These are phyloP conservation scores for Spongilla lacustris DNA, from an alignment of 37 sponge, comb jelly and placozoan species.

Conservation along the genomic window DNA sequence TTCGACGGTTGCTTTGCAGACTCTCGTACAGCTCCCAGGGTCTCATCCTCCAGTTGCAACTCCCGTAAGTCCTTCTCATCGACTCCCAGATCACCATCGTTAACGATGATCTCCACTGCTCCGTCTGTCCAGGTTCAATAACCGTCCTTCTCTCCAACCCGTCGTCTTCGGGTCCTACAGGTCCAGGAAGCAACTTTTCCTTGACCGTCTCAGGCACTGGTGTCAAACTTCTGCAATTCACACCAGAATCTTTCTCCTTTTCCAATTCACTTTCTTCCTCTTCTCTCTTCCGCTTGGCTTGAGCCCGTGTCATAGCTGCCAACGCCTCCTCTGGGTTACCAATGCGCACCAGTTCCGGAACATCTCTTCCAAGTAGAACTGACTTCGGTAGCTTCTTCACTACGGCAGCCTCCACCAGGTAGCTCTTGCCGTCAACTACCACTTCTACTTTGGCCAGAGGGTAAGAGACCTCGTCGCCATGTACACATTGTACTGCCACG, in stretches of 20 bases:
- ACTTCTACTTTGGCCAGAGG: slow-evolving; percentile 37
- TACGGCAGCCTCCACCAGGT: slow-evolving; percentile 18
- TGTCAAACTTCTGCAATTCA: no score
- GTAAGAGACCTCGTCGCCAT: slow-evolving; percentile 27
- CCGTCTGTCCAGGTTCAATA: no score
- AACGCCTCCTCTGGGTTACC: background rate
- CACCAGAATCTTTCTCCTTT: slow-evolving; percentile 5
- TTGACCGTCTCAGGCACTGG: no score
- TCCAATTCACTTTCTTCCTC: background rate
- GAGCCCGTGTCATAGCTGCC: slow-evolving; percentile 15
- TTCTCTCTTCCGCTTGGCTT: background rate
- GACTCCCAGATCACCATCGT: no score
- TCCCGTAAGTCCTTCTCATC: no score
- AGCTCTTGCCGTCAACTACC: background rate
- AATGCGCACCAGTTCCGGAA: slow-evolving; percentile 16
- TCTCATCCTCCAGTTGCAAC: no score
- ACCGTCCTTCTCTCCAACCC: no score
- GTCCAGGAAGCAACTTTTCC: no score
- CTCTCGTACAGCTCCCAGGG: no score
- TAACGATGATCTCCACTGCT: no score
- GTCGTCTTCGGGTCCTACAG: no score
- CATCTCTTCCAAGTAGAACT: slow-evolving; percentile 40
- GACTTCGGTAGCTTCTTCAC: slow-evolving; percentile 12
- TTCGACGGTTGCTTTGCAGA: no score
- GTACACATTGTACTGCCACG: slow-evolving; percentile 28